Base-by-base conservation (phyloP, 2,113 vertebrate species). In the Coturnix japonica region DNA sequence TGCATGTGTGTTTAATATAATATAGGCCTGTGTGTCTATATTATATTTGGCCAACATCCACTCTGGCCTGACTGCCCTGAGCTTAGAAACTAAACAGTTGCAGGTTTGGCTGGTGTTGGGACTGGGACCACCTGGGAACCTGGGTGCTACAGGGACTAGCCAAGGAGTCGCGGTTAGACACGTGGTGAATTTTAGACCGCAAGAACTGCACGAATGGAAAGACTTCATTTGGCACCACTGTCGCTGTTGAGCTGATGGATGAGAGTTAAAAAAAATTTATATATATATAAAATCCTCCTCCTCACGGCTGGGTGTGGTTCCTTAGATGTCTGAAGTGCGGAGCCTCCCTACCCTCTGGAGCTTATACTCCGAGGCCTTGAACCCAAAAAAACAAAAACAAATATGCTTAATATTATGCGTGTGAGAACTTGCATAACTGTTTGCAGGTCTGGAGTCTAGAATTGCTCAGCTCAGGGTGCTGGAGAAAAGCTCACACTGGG, bases 41-140 rank as follows among this genome's bases (percentile, higher is more conserved):
- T 96, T 96, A 80, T 95, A 82, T 93, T 94, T 95, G 95, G 95
- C 93, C 60, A 71, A 18, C 47, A 83, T 95, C 93, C 94, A 95
- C 90, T n/a, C 85, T 87, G 87, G 78, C 35, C 93, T 87, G 84
- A 92, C 89, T 93, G 89, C 93, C 65, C 72, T 77, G 85, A 91
- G 76, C 88, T 90, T 67, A 88, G 85, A 94, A 95, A 83, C 82
- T 83, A 91, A 95, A 74, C 90, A 94, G 90, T 92, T 90, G 25
- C 85, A 91, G 95, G 85, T 72, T 92, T 82, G 64, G 82, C 87
- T 91, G 91, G 49, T 85, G 79, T 64, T 85, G 78, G 90, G 64
- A 35, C 12, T 5, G 4, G 30, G 95, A 95, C 94, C 94, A 95
- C 93, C 95, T 95, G 93, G 95, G 91, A 95, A 95, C 82, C 85